A percentile compares a stretch with the other conserved stretches of the same genome.
These are phyloP conservation scores for Bothrops alternatus DNA, from an alignment of 2,797 vertebrate species.

Conservation along the genomic window DNA sequence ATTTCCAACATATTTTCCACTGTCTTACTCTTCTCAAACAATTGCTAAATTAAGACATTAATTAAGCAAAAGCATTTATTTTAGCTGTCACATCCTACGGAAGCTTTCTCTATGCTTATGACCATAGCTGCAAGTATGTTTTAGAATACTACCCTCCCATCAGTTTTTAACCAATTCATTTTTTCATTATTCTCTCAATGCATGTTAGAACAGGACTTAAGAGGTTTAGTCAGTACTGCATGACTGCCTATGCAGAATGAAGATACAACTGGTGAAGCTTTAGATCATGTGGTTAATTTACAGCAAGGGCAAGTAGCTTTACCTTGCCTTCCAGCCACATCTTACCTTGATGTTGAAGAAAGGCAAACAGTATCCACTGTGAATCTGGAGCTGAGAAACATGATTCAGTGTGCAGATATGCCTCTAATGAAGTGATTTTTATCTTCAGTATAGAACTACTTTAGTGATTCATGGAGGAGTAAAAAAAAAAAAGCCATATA, in stretches of 20 bases:
- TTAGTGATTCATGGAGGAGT: background rate
- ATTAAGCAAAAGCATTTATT: conserved; percentile 15
- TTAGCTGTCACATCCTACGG: background rate
- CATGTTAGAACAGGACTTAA: conserved; percentile 26
- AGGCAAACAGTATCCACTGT: background rate
- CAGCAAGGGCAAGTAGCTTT: background rate
- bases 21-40: conserved; percentile 34
- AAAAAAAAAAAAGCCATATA: background rate
- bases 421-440: conserved; percentile 1
- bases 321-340: background rate
- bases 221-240: conserved; percentile 2
- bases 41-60: conserved; percentile 37
- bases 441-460: background rate
- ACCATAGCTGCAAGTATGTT: background rate
- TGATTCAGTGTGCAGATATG: conserved; percentile 14
- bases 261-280: conserved; percentile 13
- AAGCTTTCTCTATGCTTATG: conserved; percentile 2
- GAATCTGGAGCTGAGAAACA: background rate
- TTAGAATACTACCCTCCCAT: background rate
- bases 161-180: conserved; percentile 7
- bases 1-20: background rate
- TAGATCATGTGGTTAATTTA: conserved; percentile 16
- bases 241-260: background rate
- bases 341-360: conserved; percentile 10
- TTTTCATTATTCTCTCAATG: background rate